Evolutionary conservation across 1,140 invertebrate species (phyloP).

Genomic region (Panagrolaimus sp.): DNA sequence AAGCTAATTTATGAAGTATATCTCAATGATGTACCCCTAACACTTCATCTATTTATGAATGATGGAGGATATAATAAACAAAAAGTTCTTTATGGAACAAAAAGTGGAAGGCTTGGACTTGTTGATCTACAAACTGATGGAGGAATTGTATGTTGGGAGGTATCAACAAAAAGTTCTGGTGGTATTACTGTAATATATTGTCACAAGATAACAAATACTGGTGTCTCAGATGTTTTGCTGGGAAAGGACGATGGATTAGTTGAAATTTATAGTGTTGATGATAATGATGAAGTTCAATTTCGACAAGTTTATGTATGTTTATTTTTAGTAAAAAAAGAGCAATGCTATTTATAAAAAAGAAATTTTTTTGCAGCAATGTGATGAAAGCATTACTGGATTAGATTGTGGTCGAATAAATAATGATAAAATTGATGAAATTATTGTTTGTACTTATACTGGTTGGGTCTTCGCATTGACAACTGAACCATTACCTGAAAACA

Average conservation of each 20-base stretch:
- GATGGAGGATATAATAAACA: conserved; percentile 66
- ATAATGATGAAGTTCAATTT: conserved; percentile 64
- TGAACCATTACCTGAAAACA: conserved; percentile 61
- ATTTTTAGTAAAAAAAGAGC: conserved; percentile 16
- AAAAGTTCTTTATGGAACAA: conserved; percentile 72
- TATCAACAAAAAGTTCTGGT: conserved; percentile 40
- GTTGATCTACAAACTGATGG: conserved; percentile 60
- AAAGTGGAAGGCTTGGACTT: conserved; percentile 73
- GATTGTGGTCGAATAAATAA: conserved; percentile 70
- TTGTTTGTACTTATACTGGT: conserved; percentile 73
- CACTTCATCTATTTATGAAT: conserved; percentile 65
- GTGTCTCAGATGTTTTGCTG: conserved; percentile 65
- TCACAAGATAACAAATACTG: conserved; percentile 67
- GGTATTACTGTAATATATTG: conserved; percentile 66
- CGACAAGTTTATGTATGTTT: conserved; percentile 61
- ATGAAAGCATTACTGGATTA: conserved; percentile 75
- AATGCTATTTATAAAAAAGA: conserved; percentile 17
- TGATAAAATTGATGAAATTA: conserved; percentile 70
- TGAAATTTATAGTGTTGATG: conserved; percentile 66
- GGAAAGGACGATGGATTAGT: conserved; percentile 67
- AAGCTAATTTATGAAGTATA: conserved; percentile 67
- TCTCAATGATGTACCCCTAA: conserved; percentile 66
- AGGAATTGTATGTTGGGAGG: conserved; percentile 35
- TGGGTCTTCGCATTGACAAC: conserved; percentile 73
- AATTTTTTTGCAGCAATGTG: conserved; percentile 65